phyloP scores from a whole-genome alignment of 64 coral and sea anemone genomes.

The Montipora cactus region DNA sequence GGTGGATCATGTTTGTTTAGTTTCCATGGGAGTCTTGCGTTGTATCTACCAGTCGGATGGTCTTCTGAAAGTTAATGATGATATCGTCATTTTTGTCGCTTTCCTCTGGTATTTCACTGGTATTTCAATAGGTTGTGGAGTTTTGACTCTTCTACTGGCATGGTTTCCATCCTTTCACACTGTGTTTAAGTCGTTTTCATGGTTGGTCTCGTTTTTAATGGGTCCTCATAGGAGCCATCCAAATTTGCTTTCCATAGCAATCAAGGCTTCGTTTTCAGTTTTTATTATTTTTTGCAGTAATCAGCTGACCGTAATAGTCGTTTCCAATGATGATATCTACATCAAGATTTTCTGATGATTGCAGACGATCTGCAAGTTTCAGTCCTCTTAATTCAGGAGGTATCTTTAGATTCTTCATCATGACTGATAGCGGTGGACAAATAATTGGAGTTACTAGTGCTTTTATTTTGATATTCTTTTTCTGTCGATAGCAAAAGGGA shows the following conservation, averaged over 20 bases:
- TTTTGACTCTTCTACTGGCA: neutral
- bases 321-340: conserved; percentile 79
- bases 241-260: conserved; percentile 68
- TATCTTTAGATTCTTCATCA: conserved; percentile 17
- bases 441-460: conserved; percentile 50
- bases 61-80: conserved; percentile 45
- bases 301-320: conserved; percentile 54
- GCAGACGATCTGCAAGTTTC: conserved; percentile 28
- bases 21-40: conserved; percentile 73
- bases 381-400: conserved; percentile 50
- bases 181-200: neutral
- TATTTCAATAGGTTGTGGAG: conserved; percentile 25
- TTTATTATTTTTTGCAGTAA: conserved; percentile 52
- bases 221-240: conserved; percentile 75
- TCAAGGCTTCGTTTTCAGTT: conserved; percentile 33
- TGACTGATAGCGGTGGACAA: conserved; percentile 63
- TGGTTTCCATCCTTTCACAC: neutral
- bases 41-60: conserved; percentile 54
- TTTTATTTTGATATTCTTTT: conserved; percentile 7
- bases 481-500: no score
- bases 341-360: conserved; percentile 11
- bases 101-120: conserved; percentile 42
- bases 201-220: neutral
- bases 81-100: conserved; percentile 24
- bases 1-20: conserved; percentile 58